Evolutionary conservation across 2,888 invertebrate species (phyloP), one percentile per base, ranked within the genome.

Genomic region (Lasioglossum zephyrum): DNA sequence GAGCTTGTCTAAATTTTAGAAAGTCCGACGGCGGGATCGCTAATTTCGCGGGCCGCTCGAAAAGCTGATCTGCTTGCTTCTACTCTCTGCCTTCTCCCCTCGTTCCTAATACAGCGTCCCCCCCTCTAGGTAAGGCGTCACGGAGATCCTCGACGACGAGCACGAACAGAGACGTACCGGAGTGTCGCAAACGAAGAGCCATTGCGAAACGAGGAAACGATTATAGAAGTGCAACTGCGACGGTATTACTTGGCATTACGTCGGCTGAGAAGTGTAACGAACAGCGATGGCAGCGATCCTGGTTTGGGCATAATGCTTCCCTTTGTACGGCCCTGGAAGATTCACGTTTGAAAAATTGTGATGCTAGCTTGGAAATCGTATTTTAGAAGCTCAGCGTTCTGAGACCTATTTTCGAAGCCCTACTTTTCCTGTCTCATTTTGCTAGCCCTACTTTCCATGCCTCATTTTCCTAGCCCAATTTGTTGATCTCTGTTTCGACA

Each of bases 171-270:
- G 69, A 69, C 22, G 66, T 22, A 39, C 39, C 39, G 22, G 18
- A 36, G 69, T 85, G 83, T 89, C 79, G 89, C 81, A 80, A 84
- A 82, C 82, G 82, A 47, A 85, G 85, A 84, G 80, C 53, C 79
- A 85, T 93, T 93, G 89, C 91, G 90, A 93, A 93, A 93, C 84
- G 81, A 91, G 93, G 93, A 93, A 93, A 92, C 91, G 90, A 93
- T 93, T 93, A 93, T 91, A 87, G 86, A 91, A 91, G 91, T 91
- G 87, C 90, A 85, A 86, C 53, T 60, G 69, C 70, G 26, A 31
- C 84, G 44, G 57, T 81, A 89, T 89, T 86, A 84, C 85, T 80
- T 82, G 73, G 76, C 78, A 53, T 80, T 41, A 31, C 36, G 66
- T 86, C 81, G 89, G 53, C 89, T 81, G 70, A 85, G 26, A 90